Base-by-base conservation (phyloP, 2,888 invertebrate genomes). In the Bombyx huttoni region DNA sequence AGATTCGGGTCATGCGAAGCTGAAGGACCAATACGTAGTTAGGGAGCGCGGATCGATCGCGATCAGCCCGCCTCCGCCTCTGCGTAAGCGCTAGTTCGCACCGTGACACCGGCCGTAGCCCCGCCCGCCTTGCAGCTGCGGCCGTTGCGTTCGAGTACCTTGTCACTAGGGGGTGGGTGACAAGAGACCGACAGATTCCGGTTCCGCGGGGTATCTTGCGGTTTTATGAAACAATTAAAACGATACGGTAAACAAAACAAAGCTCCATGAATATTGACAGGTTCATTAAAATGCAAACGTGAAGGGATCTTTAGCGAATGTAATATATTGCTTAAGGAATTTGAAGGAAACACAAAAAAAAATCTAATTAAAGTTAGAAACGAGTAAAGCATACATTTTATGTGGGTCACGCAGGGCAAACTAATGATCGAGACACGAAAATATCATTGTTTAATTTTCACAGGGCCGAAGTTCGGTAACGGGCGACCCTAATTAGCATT, bases 41-140 rank as follows among this genome's bases (percentile, higher is more conserved):
- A 61, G 64, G 62, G 68, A 64, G 59, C 58, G 56, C 59, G 68
- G 59, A 71, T 74, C 74, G 62, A 74, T 74, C 68, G 56, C 53
- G 48, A 52, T 13, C 54, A 68, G 59, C 58, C 62, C 73, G 74
- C 70, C 65, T 59, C 68, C 75, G 73, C 69, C 59, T 58, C 70
- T 72, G 75, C 70, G 51, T 49, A 57, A 62, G 63, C 64, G 52
- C 51, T 56, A 61, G 64, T 61, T 58, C 53, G 58, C 64, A 63
- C 66, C 51, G 49, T 62, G 61, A 51, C 55, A 54, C 52, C 53
- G 57, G 56, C 62, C 63, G 56, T 53, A 59, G 57, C 62, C 64
- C 58, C 63, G 54, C 63, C 64, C 63, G 58, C 51, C 60, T 58
- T 61, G 57, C 62, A 64, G 58, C 56, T 62, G 59, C 63, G 54